Base-by-base conservation (phyloP, 2,888 invertebrate genomes). In the Philhelius pedissequus region DNA sequence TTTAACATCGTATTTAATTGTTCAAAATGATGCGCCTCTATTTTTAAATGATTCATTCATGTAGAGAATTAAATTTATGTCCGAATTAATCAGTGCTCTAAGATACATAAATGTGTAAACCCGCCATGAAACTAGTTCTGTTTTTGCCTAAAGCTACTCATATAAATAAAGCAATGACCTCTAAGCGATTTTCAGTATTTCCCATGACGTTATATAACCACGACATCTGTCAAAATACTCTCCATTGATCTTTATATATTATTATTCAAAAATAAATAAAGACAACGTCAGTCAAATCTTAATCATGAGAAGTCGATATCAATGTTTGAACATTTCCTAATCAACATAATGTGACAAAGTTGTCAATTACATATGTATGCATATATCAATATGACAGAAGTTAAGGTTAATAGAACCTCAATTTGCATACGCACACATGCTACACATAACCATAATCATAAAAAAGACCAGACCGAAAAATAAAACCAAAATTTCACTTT, bases 361-460 rank as follows among this genome's bases (percentile, higher is more conserved):
- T 73, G 64, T 73, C 73, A 60, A 68, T 58, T 50, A n/a, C n/a
- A n/a, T n/a, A n/a, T n/a, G n/a, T n/a, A n/a, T n/a, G n/a, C n/a
- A n/a, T n/a, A 38, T 79, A 66, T 52, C 27, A 22, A 48, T 69
- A 32, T 69, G 81, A 73, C 77, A 52, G 48, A 58, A 9, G 15
- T 18, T 68, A 20, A 3, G 20, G 35, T 15, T 68, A 40, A 45
- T 35, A 70, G 70, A 73, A 64, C 43, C 30, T 1, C n/a, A 32
- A 80, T 82, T 77, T 52, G 43, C 71, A 77, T 81, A 27, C 18
- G 43, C 43, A 18, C 22, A 43, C 43, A 43, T 62, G 13, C 7
- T 27, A 18, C 8, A 27, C 45, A n/a, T 20, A 22, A 18, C 9
- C 8, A n/a, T 3, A 30, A 35, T 11, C 27, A 38, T 40, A 2